Base-by-base conservation (phyloP, 2,888 invertebrate species). In the Eudasyphora cyanicolor region DNA sequence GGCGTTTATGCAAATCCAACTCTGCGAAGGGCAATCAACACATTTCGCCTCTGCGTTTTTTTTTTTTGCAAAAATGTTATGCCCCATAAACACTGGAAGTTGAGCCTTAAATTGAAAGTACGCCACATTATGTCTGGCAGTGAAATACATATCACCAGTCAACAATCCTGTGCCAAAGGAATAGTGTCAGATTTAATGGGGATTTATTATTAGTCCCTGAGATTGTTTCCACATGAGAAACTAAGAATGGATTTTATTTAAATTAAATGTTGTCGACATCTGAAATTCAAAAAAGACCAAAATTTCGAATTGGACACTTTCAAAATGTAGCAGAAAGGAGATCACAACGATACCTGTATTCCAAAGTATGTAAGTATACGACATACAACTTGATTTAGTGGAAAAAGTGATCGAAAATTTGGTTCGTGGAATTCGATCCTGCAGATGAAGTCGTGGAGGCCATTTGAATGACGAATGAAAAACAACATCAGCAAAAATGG, bases 21-120 rank as follows among this genome's bases (percentile, higher is more conserved):
- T 38, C 10, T 38, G 38, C 38, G n/a, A 38, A 38, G 27, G n/a
- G 27, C 21, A 57, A 4, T 54, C 12, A 49, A 69, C 49, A 76
- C 19, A 45, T 74, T 74, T 27, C 17, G 38, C 21, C 54, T 67
- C 51, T 69, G 12, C 5, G 8, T 62, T 38, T 12, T 62, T 35
- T 38, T 51, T 49, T 0, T 6, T 4, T 69, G 32, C 67, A 67
- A 79, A n/a, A n/a, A 70, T 74, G 12, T 74, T 74, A 69, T 51
- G 82, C 83, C 54, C 77, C 80, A 80, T 83, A 67, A 77, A 69
- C 51, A 69, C 54, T 19, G 70, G 69, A 80, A 83, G 74, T 77
- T 79, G 70, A 64, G 76, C 80, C 19, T 76, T 29, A 77, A 83
- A 83, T 83, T 80, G 74, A 70, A 74, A 80, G n/a, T 10, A 76